These are phyloP conservation scores for Emmelina monodactyla DNA, from an alignment of 2,888 invertebrate species.

Conservation along the genomic window DNA sequence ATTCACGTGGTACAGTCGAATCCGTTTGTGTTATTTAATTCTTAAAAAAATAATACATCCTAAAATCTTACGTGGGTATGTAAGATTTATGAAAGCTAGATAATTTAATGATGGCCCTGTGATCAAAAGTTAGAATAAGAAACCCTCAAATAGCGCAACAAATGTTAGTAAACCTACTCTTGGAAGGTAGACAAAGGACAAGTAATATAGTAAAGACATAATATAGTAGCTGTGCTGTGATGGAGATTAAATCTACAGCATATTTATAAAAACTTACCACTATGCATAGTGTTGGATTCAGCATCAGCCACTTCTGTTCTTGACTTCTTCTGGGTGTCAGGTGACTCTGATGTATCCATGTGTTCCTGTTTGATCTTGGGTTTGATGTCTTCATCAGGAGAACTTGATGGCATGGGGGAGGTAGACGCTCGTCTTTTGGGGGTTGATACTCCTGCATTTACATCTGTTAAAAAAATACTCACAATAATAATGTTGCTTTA, in stretches of 20 bases:
- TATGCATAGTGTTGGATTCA: conserved; percentile 89
- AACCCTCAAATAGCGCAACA: no score
- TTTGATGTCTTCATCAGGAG: conserved; percentile 59
- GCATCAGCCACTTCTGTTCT: conserved; percentile 86
- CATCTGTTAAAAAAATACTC: conserved; percentile 25
- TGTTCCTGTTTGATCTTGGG: conserved; percentile 72
- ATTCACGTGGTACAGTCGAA: no score
- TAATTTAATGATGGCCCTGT: no score
- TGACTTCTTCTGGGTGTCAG: conserved; percentile 74
- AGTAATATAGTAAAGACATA: background rate
- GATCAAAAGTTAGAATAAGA: no score
- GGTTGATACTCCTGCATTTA: conserved; percentile 65
- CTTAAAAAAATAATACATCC: no score
- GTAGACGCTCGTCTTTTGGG: conserved; percentile 70
- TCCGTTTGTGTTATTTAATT: no score
- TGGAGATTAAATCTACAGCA: background rate
- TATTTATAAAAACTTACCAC: conserved; percentile 74
- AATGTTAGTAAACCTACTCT: no score
- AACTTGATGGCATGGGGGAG: conserved; percentile 60
- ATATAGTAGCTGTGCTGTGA: background rate
- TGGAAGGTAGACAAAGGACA: background rate
- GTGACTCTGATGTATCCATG: conserved; percentile 71
- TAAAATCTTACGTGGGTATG: no score
- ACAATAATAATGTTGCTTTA: background rate
- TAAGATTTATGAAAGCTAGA: no score